Evolutionary conservation across 2,113 vertebrate genomes (phyloP).

Genomic region (Thunnus thynnus): DNA sequence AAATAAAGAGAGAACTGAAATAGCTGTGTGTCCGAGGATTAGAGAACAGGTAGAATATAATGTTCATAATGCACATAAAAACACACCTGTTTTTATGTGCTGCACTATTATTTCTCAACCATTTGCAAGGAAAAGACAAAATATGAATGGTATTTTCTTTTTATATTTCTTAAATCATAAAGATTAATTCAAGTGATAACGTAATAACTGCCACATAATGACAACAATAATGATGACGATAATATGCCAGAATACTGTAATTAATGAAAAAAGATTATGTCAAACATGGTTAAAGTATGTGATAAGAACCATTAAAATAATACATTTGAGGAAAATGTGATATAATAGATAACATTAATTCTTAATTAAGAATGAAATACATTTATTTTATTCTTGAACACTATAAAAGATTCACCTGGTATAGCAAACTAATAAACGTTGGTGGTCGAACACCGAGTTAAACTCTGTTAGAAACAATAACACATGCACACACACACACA

Average conservation of each 20-base stretch:
- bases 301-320: neutral
- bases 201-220: neutral
- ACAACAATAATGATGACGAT: neutral
- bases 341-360: neutral
- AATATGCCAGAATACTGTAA: neutral
- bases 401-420: neutral
- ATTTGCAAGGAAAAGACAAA: too few species aligned
- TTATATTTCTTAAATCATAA: too few species aligned
- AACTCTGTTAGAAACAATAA: neutral
- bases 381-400: neutral
- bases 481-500: neutral
- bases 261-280: neutral
- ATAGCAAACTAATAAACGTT: neutral
- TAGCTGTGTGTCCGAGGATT: constrained; percentile 11
- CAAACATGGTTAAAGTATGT: neutral
- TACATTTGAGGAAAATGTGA: neutral
- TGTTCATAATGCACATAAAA: neutral
- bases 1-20: constrained; percentile 52
- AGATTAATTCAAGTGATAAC: neutral
- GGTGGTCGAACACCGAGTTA: neutral
- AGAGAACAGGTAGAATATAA: constrained; percentile 39
- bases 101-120: too few species aligned
- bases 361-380: neutral
- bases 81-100: too few species aligned
- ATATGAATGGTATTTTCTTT: too few species aligned